Conservation (phyloP, 2,888 invertebrate species). For the Lasioglossum figueresi region DNA sequence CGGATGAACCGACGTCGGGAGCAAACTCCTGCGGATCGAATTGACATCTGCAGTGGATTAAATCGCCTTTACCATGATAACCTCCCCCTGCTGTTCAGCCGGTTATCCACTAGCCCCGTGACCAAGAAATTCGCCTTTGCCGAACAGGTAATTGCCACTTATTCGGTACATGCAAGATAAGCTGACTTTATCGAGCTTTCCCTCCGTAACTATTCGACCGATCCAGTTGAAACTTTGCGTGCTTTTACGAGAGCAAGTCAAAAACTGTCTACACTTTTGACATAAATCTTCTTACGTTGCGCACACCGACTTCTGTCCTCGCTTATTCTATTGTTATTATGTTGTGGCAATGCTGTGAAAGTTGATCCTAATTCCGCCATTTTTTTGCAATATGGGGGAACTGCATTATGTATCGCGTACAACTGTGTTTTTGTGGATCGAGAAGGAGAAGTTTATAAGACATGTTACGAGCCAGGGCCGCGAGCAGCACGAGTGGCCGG, state of each 20-base stretch:
- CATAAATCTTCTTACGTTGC: too few relatives aligned
- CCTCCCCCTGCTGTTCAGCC: not conserved
- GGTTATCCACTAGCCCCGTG: not conserved
- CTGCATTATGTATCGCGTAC: too few relatives aligned
- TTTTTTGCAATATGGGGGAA: too few relatives aligned
- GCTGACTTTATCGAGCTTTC: not conserved
- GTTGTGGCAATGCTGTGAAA: too few relatives aligned
- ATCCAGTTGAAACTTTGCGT: not conserved
- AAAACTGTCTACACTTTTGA: too few relatives aligned
- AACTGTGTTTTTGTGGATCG: too few relatives aligned
- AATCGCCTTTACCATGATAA: conserved; percentile 29
- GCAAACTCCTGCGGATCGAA: conserved; percentile 1
- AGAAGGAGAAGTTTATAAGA: too few relatives aligned
- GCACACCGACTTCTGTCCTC: too few relatives aligned
- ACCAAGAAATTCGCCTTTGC: not conserved
- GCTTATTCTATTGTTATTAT: too few relatives aligned
- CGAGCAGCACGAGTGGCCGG: too few relatives aligned
- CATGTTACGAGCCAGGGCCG: too few relatives aligned
- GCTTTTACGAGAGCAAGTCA: not conserved
- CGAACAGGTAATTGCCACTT: not conserved
- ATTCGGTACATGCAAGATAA: not conserved
- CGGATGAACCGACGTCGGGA: not conserved
- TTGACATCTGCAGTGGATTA: not conserved
- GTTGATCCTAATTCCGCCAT: too few relatives aligned
- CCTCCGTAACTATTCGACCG: not conserved